A percentile compares a stretch with the other conserved stretches of the same genome.
phyloP scores from a whole-genome alignment of 2,113 vertebrate genomes.

The Pandion haliaetus region DNA sequence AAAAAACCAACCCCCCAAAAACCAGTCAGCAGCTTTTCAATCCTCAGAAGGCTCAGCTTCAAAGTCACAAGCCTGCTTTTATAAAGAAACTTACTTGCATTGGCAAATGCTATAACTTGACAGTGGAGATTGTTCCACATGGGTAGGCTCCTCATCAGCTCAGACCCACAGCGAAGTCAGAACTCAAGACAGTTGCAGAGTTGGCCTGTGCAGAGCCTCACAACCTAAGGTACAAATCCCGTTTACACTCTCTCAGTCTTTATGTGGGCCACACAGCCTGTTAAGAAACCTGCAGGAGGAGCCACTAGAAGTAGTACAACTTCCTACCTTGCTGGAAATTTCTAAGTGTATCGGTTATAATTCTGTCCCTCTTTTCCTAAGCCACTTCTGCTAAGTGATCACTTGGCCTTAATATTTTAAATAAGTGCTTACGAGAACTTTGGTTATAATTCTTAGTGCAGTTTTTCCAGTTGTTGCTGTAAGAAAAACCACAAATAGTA shows the following conservation, averaged over 20 bases:
- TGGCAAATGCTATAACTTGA: rapidly evolving
- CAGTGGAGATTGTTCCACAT: rapidly evolving
- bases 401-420: background rate
- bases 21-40: background rate
- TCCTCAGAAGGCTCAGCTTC: background rate
- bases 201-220: background rate
- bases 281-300: background rate
- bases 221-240: background rate
- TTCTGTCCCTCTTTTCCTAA: background rate
- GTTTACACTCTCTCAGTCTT: background rate
- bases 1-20: background rate
- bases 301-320: background rate
- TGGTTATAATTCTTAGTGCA: background rate
- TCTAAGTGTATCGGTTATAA: background rate
- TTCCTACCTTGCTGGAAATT: background rate
- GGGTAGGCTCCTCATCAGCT: background rate
- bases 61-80: background rate
- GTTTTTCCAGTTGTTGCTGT: background rate
- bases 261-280: rapidly evolving
- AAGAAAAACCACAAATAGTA: background rate
- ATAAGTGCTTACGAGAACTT: background rate
- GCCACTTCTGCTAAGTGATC: background rate
- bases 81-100: background rate
- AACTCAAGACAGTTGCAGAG: background rate
- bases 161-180: background rate